Percentiles rank a stretch among this genome's conserved stretches.
These are phyloP conservation scores for Pelvicachromis taeniatus DNA, from an alignment of 2,113 vertebrate genomes.

Conservation along the genomic window DNA sequence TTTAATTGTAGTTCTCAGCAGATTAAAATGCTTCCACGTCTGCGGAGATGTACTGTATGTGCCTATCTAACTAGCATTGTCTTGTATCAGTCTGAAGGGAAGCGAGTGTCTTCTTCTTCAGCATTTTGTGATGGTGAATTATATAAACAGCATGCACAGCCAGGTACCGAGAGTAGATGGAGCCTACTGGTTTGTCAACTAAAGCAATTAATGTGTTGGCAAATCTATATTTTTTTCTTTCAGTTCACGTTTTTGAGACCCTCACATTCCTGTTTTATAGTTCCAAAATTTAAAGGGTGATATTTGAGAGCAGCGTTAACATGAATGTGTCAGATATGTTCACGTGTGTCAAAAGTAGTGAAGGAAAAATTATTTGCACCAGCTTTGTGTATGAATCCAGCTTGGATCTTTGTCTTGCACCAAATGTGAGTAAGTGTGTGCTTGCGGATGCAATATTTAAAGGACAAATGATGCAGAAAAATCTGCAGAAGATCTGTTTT, in stretches of 20 bases:
- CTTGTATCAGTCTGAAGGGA: constrained; percentile 44
- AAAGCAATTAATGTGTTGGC: constrained; percentile 12
- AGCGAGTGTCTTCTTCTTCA: constrained; percentile 22
- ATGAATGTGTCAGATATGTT: constrained; percentile 4
- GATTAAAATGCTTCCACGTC: constrained; percentile 69
- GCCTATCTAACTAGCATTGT: constrained; percentile 68
- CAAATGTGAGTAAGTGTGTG: background rate
- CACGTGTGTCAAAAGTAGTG: constrained; percentile 6
- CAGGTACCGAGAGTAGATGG: constrained; percentile 30
- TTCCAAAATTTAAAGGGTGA: background rate
- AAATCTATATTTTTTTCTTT: background rate
- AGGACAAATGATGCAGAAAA: background rate
- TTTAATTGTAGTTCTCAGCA: constrained; percentile 57
- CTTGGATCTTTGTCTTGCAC: constrained; percentile 29
- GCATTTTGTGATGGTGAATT: constrained; percentile 47
- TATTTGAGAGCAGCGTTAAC: background rate
- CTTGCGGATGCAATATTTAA: background rate
- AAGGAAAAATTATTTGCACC: constrained; percentile 11
- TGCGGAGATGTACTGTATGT: constrained; percentile 72
- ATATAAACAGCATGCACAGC: constrained; percentile 61
- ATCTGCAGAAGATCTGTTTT: background rate
- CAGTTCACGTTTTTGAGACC: background rate
- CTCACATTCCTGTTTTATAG: constrained; percentile 1
- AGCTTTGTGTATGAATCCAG: constrained; percentile 36
- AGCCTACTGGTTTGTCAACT: constrained; percentile 7